Conservation (phyloP, 2,113 vertebrate genomes). For the Taxidea taxus region DNA sequence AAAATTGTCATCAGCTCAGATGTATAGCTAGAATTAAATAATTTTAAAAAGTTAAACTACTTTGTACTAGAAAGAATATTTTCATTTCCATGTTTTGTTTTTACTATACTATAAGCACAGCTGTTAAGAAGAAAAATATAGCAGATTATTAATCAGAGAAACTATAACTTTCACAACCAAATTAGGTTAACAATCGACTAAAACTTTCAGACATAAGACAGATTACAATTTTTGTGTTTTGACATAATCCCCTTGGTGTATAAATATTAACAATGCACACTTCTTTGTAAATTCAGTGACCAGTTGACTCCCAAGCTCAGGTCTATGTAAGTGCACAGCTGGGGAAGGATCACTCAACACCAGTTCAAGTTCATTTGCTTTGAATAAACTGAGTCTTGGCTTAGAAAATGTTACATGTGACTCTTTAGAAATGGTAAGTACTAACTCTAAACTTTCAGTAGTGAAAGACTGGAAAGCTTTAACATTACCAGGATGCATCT, state of each 20-base stretch:
- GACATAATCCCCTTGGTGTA: conserved; percentile 52
- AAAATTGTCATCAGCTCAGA: conserved; percentile 49
- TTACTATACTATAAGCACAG: conserved; percentile 68
- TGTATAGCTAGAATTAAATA: conserved; percentile 39
- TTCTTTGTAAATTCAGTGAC: conserved; percentile 26
- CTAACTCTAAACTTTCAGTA: not conserved
- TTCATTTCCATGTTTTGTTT: conserved; percentile 63
- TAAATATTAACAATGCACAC: conserved; percentile 67
- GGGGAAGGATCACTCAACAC: conserved; percentile 32
- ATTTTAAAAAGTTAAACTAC: conserved; percentile 52
- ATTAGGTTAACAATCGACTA: conserved; percentile 70
- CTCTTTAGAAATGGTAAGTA: not conserved
- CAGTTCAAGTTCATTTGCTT: not conserved
- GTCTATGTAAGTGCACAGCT: not conserved
- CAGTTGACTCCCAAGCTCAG: not conserved
- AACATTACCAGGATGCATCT: not conserved
- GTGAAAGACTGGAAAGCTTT: not conserved
- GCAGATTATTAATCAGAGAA: conserved; percentile 74
- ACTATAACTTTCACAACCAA: conserved; percentile 57
- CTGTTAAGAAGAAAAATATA: conserved; percentile 64
- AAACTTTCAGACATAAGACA: conserved; percentile 66
- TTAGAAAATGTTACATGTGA: not conserved
- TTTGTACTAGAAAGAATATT: conserved; percentile 56
- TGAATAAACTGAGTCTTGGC: not conserved
- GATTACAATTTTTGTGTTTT: conserved; percentile 53